Base-by-base conservation (phyloP, 2,113 vertebrate species). In the Paedocypris sp. region DNA sequence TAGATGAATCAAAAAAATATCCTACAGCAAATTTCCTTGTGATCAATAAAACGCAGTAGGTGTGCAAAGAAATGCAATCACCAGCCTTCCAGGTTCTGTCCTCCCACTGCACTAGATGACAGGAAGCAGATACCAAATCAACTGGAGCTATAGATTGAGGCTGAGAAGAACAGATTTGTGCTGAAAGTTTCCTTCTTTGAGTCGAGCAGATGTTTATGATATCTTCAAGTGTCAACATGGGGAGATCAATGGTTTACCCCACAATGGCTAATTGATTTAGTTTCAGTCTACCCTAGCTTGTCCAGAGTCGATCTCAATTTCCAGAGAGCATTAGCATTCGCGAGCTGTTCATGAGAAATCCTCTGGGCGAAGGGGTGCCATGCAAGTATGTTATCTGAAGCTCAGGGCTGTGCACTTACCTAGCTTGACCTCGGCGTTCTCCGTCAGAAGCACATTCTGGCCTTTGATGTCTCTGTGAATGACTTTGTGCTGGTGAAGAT, bases 381-480 rank as follows among this genome's bases (percentile, higher is more conserved):
- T 13, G 26, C 11, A 32, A 43, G 28, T n/a, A n/a, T n/a, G 20
- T 19, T 25, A 12, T 28, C 13, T 9, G 9, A 46, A 43, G 10
- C 35, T 47, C 67, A 57, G 36, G 52, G 42, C 51, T 62, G 60
- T 18, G 22, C 51, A 53, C 88, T 64, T 71, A 94, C 92, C 92
- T 66, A 94, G 81, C 74, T 94, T 94, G 72, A 94, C 89, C 71
- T 94, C 90, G 0, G 90, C 92, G 1, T 89, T 89, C 77, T 94
- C 89, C 0, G 91, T 94, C 75, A 94, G 83, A 66, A 94, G 81
- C 47, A 94, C 90, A 0, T 94, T 94, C 74, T 94, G 92, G 18
- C 92, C 92, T 72, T 94, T 94, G 82, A 94, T 94, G 81, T 94
- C 92, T 66, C 92, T 73, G 79, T 94, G 92, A 75, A 94, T 93